Conservation (phyloP, 2,113 vertebrate species). For the Limnothrissa miodon region DNA sequence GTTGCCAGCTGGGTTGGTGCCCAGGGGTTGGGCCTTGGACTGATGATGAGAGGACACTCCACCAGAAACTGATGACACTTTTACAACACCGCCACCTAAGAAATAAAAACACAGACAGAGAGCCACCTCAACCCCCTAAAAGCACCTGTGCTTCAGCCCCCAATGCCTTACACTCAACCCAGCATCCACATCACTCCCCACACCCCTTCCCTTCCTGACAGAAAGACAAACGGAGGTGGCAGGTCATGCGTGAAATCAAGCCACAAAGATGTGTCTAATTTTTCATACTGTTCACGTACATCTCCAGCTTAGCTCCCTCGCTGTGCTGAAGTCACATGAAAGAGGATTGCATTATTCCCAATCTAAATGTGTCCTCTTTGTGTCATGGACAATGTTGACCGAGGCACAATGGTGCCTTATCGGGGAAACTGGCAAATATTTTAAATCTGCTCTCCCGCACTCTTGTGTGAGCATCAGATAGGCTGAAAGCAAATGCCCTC, state of each 20-base stretch:
- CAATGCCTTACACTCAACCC: background rate
- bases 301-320: background rate
- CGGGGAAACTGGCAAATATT: slow-evolving; percentile 39
- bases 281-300: background rate
- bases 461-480: slow-evolving; percentile 40
- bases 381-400: slow-evolving; percentile 37
- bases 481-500: slow-evolving; percentile 30
- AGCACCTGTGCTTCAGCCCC: background rate
- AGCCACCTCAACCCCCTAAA: background rate
- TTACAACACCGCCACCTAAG: background rate
- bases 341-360: slow-evolving; percentile 21
- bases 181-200: background rate
- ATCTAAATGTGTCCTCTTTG: slow-evolving; percentile 28
- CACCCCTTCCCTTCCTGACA: background rate
- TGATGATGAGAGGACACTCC: background rate
- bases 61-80: background rate
- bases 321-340: background rate
- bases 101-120: background rate
- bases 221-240: background rate
- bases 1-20: background rate
- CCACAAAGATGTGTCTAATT: background rate
- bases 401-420: slow-evolving; percentile 39
- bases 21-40: background rate
- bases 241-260: background rate
- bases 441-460: slow-evolving; percentile 31